These are phyloP conservation scores for Rhadina sibilatrix DNA, from an alignment of 2,113 vertebrate species.

Conservation along the genomic window DNA sequence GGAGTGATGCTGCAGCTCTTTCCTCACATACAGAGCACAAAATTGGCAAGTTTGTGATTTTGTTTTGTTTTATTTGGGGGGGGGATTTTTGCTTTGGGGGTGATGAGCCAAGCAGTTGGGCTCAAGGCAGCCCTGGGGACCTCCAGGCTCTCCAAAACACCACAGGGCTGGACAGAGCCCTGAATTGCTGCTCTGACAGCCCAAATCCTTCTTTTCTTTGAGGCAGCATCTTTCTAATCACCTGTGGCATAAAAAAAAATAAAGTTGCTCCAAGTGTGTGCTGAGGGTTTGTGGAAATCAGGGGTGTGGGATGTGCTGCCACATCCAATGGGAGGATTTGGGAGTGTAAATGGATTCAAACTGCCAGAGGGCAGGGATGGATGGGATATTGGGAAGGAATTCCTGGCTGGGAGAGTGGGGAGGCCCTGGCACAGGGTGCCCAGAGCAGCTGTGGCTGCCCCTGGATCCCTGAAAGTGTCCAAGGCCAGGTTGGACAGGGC, in stretches of 20 bases:
- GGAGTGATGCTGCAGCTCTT: neutral
- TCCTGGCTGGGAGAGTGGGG: fast-evolving
- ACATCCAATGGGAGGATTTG: neutral
- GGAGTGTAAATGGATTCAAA: neutral
- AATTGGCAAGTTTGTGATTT: fast-evolving
- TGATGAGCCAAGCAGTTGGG: neutral
- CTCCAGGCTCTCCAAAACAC: neutral
- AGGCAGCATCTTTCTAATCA: neutral
- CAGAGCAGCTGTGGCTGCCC: neutral
- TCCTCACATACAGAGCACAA: neutral
- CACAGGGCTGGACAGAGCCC: fast-evolving
- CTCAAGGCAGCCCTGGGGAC: too few relatives aligned
- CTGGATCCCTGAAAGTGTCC: neutral
- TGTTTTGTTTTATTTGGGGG: neutral
- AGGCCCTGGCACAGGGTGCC: neutral
- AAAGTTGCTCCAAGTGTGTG: neutral
- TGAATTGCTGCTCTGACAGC: neutral
- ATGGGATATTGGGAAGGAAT: neutral
- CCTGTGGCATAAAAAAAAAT: neutral
- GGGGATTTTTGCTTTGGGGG: neutral
- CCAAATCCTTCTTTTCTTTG: neutral
- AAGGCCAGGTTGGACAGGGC: fast-evolving
- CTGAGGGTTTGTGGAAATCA: neutral
- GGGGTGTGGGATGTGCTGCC: neutral
- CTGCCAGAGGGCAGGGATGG: fast-evolving